A percentile compares a stretch with the other conserved stretches of the same genome.
phyloP scores from a whole-genome alignment of 2,888 invertebrate genomes.

The Troides aeacus region DNA sequence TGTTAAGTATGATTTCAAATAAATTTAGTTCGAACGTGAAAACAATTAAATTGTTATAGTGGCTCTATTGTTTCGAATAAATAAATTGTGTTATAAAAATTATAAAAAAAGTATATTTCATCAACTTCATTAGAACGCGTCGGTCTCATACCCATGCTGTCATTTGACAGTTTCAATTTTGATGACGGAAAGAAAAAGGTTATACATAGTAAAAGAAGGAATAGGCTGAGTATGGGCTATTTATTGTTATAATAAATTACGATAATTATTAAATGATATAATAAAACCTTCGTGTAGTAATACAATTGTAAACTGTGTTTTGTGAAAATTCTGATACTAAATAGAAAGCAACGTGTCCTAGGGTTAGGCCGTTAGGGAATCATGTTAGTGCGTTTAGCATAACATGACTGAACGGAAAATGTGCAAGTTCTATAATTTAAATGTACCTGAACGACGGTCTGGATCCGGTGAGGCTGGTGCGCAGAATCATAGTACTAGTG shows the following conservation, averaged over 20 bases:
- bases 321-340: slow-evolving; percentile 51
- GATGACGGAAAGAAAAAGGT: slow-evolving; percentile 80
- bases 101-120: too few relatives aligned
- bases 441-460: slow-evolving; percentile 75
- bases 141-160: slow-evolving; percentile 55
- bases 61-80: too few relatives aligned
- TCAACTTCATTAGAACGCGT: slow-evolving; percentile 3
- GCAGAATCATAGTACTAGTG: slow-evolving; percentile 56
- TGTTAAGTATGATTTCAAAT: too few relatives aligned
- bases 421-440: slow-evolving; percentile 80
- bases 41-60: too few relatives aligned
- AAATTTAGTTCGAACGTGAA: too few relatives aligned
- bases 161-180: slow-evolving; percentile 77
- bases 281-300: slow-evolving; percentile 47
- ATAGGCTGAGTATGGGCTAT: slow-evolving; percentile 66
- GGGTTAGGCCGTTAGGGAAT: slow-evolving; percentile 77
- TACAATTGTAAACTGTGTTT: slow-evolving; percentile 49
- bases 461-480: slow-evolving; percentile 57
- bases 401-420: slow-evolving; percentile 80
- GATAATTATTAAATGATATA: slow-evolving; percentile 46
- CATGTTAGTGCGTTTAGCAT: slow-evolving; percentile 73
- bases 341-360: slow-evolving; percentile 74
- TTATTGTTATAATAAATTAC: slow-evolving; percentile 49
- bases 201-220: slow-evolving; percentile 75
- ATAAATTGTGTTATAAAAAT: too few relatives aligned